These are phyloP conservation scores for Pristionchus mayeri DNA, from an alignment of 2,888 invertebrate species.

Conservation along the genomic window DNA sequence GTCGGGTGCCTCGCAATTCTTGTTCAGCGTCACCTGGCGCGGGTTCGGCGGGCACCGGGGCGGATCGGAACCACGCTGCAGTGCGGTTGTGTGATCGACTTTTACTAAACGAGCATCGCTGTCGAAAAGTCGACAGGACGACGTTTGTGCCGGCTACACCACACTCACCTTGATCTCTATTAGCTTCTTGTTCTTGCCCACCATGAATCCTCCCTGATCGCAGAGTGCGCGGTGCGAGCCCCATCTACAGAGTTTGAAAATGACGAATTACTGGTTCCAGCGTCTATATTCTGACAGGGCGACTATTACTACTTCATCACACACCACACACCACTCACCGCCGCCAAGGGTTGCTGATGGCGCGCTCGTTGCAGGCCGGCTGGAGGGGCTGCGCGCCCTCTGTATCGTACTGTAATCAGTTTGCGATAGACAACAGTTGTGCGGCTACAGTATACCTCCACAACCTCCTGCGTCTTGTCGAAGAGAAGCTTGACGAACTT, in stretches of 20 bases:
- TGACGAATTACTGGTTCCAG: not conserved
- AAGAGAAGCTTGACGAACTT: not conserved
- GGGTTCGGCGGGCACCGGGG: not conserved
- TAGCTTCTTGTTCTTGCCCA: constrained; percentile 27
- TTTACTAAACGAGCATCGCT: not conserved
- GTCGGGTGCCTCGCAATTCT: constrained; percentile 19
- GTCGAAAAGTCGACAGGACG: constrained; percentile 3
- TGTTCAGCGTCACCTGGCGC: constrained; percentile 14
- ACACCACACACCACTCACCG: constrained; percentile 13
- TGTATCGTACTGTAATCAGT: not conserved
- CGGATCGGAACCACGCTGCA: constrained; percentile 23
- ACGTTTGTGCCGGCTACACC: not conserved
- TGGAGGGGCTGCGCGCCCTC: not conserved
- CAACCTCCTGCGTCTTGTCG: not conserved
- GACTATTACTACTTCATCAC: not conserved
- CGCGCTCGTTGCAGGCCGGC: not conserved
- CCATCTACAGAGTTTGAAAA: not conserved
- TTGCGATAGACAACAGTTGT: not conserved
- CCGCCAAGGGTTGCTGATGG: constrained; percentile 19
- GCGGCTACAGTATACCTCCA: not conserved
- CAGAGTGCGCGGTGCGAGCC: constrained; percentile 22
- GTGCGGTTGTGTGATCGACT: constrained; percentile 5
- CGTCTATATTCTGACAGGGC: not conserved
- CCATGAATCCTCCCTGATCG: constrained; percentile 13
- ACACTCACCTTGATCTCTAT: constrained; percentile 34